Evolutionary conservation across 37 sponge, comb jelly and placozoan genomes (phyloP).

Genomic region (Aphrocallistes beatrix): DNA sequence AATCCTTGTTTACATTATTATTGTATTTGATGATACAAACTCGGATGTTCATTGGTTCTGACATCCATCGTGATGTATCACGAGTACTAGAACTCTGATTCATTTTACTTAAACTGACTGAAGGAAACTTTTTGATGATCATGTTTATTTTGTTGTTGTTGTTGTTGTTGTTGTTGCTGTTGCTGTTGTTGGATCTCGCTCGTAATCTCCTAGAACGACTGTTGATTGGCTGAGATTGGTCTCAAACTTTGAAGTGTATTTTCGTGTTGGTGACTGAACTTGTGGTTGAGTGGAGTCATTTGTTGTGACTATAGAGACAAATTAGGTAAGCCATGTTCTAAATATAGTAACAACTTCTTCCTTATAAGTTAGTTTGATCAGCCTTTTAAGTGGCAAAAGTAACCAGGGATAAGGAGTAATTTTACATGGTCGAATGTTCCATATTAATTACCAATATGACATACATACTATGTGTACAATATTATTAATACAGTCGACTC

Average conservation of each 20-base stretch:
- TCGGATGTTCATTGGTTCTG: neutral
- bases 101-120: neutral
- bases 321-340: too few relatives aligned
- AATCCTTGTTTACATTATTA: neutral
- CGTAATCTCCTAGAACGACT: neutral
- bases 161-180: too few relatives aligned
- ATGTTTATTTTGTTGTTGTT: too few relatives aligned
- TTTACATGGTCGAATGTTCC: too few relatives aligned
- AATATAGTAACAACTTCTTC: too few relatives aligned
- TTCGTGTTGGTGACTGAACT: neutral
- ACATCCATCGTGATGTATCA: neutral
- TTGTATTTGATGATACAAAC: neutral
- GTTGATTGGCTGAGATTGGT: constrained; percentile 15
- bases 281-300: neutral
- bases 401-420: too few relatives aligned
- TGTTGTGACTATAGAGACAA: neutral
- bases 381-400: too few relatives aligned
- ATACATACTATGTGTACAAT: too few relatives aligned
- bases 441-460: too few relatives aligned
- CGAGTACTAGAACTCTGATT: neutral
- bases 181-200: neutral
- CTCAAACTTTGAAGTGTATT: neutral
- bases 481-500: too few relatives aligned
- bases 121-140: neutral
- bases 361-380: too few relatives aligned